Evolutionary conservation across 2,888 invertebrate genomes (phyloP), one percentile per base, ranked within the genome.

Genomic region (Acronicta alni): DNA sequence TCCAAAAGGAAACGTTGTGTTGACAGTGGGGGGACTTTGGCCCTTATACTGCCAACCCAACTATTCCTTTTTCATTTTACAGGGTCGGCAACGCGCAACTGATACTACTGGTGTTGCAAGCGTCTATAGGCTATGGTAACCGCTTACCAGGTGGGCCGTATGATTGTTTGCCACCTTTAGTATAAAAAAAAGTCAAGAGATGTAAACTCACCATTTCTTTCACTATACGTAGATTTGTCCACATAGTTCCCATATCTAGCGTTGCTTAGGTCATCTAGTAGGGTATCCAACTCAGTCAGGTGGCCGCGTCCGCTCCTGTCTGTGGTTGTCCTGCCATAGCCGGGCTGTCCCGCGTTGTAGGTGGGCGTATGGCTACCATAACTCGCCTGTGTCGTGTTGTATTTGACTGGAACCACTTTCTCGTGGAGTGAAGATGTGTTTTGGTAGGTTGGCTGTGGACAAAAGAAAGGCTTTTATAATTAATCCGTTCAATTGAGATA

Each of bases 221-320:
- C 93, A 55, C 79, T 84, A 49, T 83, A 89, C 2, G 84, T 65
- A 23, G 77, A 79, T 67, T 90, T 92, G 52, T 93, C 91, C 1
- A 81, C 86, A 60, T 92, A 95, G 71, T 90, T 90, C 2, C 91
- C 92, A 53, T 94, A 93, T 57, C 94, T 95, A 0, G 97, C 97
- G 86, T 96, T 97, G 94, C 98, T 98, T 77, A 99, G 95, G 88
- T 99, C 99, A 85, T 98, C 97, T 57, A 99, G 95, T 52, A 99
- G 95, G 15, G 97, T 97, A 89, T 99, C 99, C 85, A 99, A 90
- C 89, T 99, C 99, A 0, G 98, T 97, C 44, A 99, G 95, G 89
- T 98, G 98, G 75, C 96, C 97, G 17, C 67, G 67, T n/a, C 61
- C 72, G 23, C 51, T 60, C 45, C 90, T 81, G 14, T 66, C 88